Conservation (phyloP, 1,140 invertebrate species). For the Heliothis virescens region DNA sequence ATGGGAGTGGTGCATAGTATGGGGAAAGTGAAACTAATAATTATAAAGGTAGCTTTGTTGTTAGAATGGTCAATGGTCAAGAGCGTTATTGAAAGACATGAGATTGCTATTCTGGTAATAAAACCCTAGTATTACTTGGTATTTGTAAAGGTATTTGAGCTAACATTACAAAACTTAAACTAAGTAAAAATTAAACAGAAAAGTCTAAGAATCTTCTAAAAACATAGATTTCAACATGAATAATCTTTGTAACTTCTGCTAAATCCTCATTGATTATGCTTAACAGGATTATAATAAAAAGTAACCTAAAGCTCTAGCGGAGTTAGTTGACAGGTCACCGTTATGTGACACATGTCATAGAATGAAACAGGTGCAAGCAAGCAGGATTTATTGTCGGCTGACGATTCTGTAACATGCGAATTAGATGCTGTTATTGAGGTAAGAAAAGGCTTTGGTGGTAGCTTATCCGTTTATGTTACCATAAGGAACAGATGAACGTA, state of each 20-base stretch:
- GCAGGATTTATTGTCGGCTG: conserved; percentile 3
- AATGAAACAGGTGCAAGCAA: conserved; percentile 1
- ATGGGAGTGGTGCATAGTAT: not conserved
- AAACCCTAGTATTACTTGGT: too few relatives aligned
- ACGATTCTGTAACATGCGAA: not conserved
- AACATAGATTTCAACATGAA: not conserved
- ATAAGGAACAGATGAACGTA: too few relatives aligned
- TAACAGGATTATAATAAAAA: not conserved
- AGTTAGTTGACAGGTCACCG: conserved; percentile 2
- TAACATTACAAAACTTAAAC: too few relatives aligned
- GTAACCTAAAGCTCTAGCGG: not conserved
- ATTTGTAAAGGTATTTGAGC: too few relatives aligned
- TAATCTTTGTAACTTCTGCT: conserved; percentile 2
- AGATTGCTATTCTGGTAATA: too few relatives aligned
- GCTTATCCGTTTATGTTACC: too few relatives aligned
- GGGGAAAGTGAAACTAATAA: not conserved
- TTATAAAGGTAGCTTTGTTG: not conserved
- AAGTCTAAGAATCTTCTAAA: too few relatives aligned
- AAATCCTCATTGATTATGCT: conserved; percentile 18
- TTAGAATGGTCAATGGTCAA: not conserved
- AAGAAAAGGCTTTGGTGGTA: not conserved
- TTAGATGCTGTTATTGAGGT: not conserved
- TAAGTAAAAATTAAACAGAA: too few relatives aligned
- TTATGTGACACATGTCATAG: conserved; percentile 9
- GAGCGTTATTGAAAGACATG: too few relatives aligned